Conservation (phyloP, 2,797 vertebrate species). For the Thamnophis elegans region DNA sequence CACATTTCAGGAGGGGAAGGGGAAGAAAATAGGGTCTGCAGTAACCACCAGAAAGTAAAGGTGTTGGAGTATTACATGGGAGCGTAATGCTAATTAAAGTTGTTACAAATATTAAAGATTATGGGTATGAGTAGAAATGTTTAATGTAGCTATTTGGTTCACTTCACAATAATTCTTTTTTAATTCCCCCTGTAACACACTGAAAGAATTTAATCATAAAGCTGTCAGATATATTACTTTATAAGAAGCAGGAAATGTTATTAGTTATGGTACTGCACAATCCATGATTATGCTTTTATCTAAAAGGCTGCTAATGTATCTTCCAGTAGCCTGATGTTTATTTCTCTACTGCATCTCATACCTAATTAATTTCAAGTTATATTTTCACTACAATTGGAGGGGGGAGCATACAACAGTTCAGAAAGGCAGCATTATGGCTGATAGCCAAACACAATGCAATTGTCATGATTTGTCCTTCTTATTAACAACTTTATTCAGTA, state of each 20-base stretch:
- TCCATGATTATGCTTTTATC: constrained; percentile 22
- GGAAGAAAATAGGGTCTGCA: not conserved
- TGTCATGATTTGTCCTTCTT: constrained; percentile 12
- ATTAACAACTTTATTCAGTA: constrained; percentile 20
- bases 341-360: constrained; percentile 10
- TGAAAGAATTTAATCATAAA: constrained; percentile 13
- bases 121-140: constrained; percentile 4
- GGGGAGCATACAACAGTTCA: not conserved
- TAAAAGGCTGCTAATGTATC: constrained; percentile 24
- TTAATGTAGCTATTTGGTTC: constrained; percentile 19
- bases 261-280: constrained; percentile 25
- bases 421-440: not conserved
- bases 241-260: constrained; percentile 16
- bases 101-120: constrained; percentile 20
- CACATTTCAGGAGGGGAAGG: not conserved
- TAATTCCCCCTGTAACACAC: not conserved
- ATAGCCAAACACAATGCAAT: constrained; percentile 19
- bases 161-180: constrained; percentile 9
- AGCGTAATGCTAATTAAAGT: constrained; percentile 37
- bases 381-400: not conserved
- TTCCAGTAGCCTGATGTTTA: not conserved
- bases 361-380: constrained; percentile 5
- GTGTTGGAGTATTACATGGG: not conserved
- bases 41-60: constrained; percentile 1
- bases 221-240: constrained; percentile 3